Conservation (phyloP, 1,140 invertebrate genomes). For the Epicauta chinensis region DNA sequence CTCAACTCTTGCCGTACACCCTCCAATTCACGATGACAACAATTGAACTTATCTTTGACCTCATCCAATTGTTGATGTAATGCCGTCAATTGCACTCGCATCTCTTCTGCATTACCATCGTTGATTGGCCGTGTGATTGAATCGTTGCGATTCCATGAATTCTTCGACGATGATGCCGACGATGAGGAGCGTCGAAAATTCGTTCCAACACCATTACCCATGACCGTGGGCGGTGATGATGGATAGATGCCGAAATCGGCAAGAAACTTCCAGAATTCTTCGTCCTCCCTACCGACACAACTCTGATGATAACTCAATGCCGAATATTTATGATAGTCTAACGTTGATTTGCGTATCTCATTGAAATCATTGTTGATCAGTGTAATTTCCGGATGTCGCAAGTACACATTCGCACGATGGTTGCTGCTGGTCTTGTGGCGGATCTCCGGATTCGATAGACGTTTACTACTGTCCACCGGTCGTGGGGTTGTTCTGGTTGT, state of each 20-base stretch:
- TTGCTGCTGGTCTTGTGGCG: slow-evolving; percentile 2
- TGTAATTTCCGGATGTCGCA: slow-evolving; percentile 36
- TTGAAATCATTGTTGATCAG: slow-evolving; percentile 25
- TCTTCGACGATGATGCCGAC: slow-evolving; percentile 24
- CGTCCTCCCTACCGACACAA: slow-evolving; percentile 5
- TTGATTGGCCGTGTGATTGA: not conserved
- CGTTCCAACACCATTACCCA: slow-evolving; percentile 39
- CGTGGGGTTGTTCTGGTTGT: slow-evolving; percentile 8
- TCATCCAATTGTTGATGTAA: slow-evolving; percentile 42
- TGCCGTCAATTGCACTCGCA: slow-evolving; percentile 26
- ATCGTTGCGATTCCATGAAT: slow-evolving; percentile 25
- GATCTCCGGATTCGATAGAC: slow-evolving; percentile 38
- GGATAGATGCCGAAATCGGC: slow-evolving; percentile 37
- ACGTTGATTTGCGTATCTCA: slow-evolving; percentile 30
- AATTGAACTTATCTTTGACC: slow-evolving; percentile 35
- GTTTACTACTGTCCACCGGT: slow-evolving; percentile 24
- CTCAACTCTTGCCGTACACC: slow-evolving; percentile 39
- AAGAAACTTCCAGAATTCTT: slow-evolving; percentile 36
- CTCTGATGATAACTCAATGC: slow-evolving; percentile 23
- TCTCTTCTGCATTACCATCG: no score
- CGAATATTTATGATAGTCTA: slow-evolving; percentile 35
- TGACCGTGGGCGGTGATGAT: slow-evolving; percentile 16
- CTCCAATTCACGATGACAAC: slow-evolving; percentile 37
- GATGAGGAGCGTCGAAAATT: slow-evolving; percentile 17
- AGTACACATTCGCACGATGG: slow-evolving; percentile 26